phyloP scores from a whole-genome alignment of 2,113 vertebrate genomes.

The Telmatochromis sp. region DNA sequence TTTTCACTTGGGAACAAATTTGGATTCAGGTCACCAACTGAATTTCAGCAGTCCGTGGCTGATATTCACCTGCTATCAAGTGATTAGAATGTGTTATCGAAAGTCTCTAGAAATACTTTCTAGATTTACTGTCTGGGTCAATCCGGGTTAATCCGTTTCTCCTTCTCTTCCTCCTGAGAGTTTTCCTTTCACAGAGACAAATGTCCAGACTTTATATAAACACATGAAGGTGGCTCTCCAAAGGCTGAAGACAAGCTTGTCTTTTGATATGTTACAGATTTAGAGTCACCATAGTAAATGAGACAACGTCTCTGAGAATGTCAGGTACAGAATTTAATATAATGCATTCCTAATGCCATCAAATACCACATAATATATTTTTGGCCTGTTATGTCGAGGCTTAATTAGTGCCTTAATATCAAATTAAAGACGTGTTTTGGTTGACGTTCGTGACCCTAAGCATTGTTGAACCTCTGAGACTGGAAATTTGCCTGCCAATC shows the following conservation, averaged over 20 bases:
- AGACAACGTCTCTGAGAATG: background rate
- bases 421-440: background rate
- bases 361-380: background rate
- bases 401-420: background rate
- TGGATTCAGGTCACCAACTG: constrained; percentile 24
- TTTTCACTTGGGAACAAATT: constrained; percentile 9
- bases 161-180: background rate
- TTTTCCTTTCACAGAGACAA: background rate
- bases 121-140: background rate
- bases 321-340: background rate
- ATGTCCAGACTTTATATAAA: background rate
- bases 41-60: background rate
- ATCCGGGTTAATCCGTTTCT: background rate
- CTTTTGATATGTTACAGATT: background rate
- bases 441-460: background rate
- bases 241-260: background rate
- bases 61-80: background rate
- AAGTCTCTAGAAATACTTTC: background rate
- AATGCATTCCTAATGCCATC: background rate
- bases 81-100: background rate
- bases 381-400: background rate
- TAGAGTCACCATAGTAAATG: background rate
- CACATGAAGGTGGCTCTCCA: background rate
- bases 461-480: background rate
- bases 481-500: background rate